Conservation (phyloP, 2,113 vertebrate genomes). For the Carlito syrichta region DNA sequence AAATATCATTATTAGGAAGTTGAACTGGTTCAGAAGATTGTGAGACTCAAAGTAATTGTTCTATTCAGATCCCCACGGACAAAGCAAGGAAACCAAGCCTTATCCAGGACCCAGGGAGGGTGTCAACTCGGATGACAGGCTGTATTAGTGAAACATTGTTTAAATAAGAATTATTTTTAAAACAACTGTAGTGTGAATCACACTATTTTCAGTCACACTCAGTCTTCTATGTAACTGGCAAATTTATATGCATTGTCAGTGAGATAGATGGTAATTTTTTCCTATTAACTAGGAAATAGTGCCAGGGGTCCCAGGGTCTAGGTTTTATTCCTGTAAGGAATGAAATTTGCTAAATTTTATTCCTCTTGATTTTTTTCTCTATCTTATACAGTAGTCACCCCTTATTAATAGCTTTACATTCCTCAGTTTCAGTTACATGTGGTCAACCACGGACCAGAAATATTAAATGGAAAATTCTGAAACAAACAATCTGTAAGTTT, state of each 20-base stretch:
- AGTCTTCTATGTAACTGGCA: background rate
- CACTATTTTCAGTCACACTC: background rate
- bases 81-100: background rate
- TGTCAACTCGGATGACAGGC: background rate
- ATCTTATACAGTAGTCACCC: background rate
- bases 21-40: background rate
- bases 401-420: background rate
- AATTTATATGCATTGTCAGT: background rate
- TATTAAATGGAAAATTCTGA: background rate
- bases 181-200: background rate
- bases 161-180: background rate
- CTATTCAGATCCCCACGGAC: background rate
- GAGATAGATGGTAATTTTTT: background rate
- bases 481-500: background rate
- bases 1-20: conserved; percentile 31
- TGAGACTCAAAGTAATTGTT: background rate
- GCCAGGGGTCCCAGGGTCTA: background rate
- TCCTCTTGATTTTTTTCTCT: background rate
- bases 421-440: background rate
- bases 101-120: background rate
- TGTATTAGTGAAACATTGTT: background rate
- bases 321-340: background rate
- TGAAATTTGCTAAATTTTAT: background rate
- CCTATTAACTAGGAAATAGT: background rate
- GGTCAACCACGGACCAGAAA: background rate